Conservation (phyloP, 2,797 vertebrate species). For the Glyptemys insculpta region DNA sequence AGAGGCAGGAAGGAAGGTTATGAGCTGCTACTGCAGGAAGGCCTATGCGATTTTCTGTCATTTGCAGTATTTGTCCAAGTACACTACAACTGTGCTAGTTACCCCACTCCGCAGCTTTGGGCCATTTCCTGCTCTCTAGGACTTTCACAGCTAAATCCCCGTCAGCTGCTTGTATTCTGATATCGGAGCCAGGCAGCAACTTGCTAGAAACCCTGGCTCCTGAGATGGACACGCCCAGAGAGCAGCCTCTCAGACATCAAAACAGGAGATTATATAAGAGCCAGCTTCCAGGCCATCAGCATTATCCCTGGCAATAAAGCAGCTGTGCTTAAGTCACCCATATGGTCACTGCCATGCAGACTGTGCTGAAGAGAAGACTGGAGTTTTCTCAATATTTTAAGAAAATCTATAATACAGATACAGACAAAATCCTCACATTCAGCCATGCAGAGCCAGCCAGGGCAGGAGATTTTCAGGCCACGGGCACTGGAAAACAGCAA, state of each 20-base stretch:
- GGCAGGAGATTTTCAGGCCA: background rate
- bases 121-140: background rate
- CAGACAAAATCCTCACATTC: background rate
- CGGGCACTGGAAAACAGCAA: fast-evolving
- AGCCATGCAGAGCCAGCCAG: background rate
- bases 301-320: fast-evolving
- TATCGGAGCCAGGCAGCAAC: background rate
- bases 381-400: background rate
- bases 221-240: fast-evolving
- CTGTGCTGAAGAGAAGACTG: background rate
- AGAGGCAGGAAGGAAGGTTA: background rate
- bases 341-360: fast-evolving
- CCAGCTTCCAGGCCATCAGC: background rate
- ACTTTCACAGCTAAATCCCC: background rate
- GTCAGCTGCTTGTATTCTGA: fast-evolving
- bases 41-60: background rate
- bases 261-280: background rate
- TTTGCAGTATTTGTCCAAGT: background rate
- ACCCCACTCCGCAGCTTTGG: fast-evolving
- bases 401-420: fast-evolving
- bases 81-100: background rate
- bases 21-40: background rate
- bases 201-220: background rate
- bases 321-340: fast-evolving
- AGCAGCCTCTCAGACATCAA: fast-evolving